Percentiles rank a stretch among this genome's conserved stretches.
These are phyloP conservation scores for Oscheius sp. DNA, from an alignment of 1,140 invertebrate species.

Conservation along the genomic window DNA sequence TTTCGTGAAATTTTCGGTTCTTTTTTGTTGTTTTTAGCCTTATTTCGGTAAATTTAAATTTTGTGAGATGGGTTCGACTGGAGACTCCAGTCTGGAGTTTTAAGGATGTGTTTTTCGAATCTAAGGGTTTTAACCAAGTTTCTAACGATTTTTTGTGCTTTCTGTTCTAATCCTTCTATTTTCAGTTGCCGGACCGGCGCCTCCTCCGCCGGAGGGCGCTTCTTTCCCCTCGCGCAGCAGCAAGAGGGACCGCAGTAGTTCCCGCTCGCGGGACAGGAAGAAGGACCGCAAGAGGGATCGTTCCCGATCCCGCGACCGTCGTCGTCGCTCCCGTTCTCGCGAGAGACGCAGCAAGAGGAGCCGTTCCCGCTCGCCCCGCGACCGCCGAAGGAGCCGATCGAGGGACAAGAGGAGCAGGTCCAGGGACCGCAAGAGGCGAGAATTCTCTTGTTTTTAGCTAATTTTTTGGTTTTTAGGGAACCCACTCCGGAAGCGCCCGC, in stretches of 20 bases:
- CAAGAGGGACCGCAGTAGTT: slow-evolving; percentile 27
- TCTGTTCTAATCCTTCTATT: background rate
- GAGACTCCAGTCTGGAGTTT: too few species aligned
- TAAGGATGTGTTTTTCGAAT: too few species aligned
- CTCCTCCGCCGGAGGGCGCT: slow-evolving; percentile 24
- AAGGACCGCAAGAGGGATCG: slow-evolving; percentile 18
- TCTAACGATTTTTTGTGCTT: too few species aligned
- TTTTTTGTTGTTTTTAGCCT: too few species aligned
- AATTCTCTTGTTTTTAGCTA: slow-evolving; percentile 1
- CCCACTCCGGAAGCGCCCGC: slow-evolving; percentile 1
- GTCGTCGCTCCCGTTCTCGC: slow-evolving; percentile 22
- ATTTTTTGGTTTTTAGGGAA: background rate
- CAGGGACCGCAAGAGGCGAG: slow-evolving; percentile 19
- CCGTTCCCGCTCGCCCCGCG: slow-evolving; percentile 1
- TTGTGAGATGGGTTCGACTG: too few species aligned
- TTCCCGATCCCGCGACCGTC: slow-evolving; percentile 41
- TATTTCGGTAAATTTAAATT: too few species aligned
- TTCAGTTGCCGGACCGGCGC: slow-evolving; percentile 12
- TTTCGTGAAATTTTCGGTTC: too few species aligned
- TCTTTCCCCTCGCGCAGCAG: background rate
- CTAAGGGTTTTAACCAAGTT: too few species aligned
- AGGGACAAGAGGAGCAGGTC: slow-evolving; percentile 27
- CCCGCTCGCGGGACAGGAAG: slow-evolving; percentile 35
- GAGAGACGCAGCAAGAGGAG: slow-evolving; percentile 19
- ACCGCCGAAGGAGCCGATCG: slow-evolving; percentile 31